phyloP scores from a whole-genome alignment of 2,797 vertebrate species.

The Anomalospiza imberbis region DNA sequence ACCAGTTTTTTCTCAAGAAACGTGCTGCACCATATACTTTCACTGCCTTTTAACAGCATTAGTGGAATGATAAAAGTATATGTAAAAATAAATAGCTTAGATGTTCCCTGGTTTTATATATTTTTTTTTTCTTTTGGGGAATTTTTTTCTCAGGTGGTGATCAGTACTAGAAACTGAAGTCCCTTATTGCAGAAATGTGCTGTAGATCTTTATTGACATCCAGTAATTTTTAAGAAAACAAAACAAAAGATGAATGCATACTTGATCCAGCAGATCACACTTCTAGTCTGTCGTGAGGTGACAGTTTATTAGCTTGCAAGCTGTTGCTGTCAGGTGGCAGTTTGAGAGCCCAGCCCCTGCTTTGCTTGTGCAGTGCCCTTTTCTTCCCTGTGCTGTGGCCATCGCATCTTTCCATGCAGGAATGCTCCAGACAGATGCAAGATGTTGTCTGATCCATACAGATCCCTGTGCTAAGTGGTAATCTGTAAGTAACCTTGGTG shows the following conservation, averaged over 20 bases:
- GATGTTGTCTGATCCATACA: not conserved
- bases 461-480: not conserved
- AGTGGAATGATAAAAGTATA: not conserved
- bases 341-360: not conserved
- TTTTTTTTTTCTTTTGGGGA: not conserved
- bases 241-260: not conserved
- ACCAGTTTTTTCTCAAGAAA: not conserved
- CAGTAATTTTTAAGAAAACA: not conserved
- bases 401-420: not conserved
- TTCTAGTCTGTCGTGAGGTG: not conserved
- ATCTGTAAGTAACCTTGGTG: conserved; percentile 11
- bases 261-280: not conserved
- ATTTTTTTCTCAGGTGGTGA: not conserved
- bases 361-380: not conserved
- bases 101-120: not conserved
- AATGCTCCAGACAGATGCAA: not conserved
- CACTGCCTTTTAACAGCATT: not conserved
- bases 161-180: not conserved
- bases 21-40: not conserved
- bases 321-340: not conserved
- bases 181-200: not conserved
- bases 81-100: not conserved
- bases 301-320: not conserved
- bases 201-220: not conserved
- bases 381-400: not conserved